A percentile compares a stretch with the other conserved stretches of the same genome.
Conservation (phyloP, 2,797 vertebrate species). For the Mormyrus proboscirostris region DNA sequence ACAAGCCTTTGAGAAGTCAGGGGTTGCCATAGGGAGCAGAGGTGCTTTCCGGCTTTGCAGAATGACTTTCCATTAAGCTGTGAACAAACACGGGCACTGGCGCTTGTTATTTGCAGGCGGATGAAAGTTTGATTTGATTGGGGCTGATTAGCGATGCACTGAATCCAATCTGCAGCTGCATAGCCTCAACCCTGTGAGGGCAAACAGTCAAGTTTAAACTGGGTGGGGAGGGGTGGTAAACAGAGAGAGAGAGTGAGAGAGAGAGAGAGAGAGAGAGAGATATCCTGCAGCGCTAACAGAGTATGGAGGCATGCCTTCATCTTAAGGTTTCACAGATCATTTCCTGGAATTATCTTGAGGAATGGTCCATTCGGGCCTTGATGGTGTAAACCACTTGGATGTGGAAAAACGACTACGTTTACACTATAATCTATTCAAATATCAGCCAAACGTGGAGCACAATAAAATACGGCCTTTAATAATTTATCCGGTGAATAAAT, state of each 20-base stretch:
- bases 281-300: background rate
- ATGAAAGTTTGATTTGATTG: conserved; percentile 1
- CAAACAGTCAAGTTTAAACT: background rate
- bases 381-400: background rate
- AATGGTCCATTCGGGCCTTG: background rate
- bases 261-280: background rate
- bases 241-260: background rate
- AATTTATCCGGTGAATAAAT: conserved; percentile 5
- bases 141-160: background rate
- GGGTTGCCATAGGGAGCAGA: background rate
- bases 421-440: background rate
- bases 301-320: background rate
- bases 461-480: background rate
- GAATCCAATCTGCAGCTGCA: background rate
- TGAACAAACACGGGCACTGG: background rate
- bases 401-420: background rate
- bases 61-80: background rate
- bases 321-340: background rate
- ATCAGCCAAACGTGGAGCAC: background rate
- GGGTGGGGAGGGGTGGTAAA: background rate
- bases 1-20: background rate
- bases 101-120: background rate
- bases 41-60: background rate
- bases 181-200: background rate
- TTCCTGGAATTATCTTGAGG: background rate